These are phyloP conservation scores for Cenopis cana DNA, from an alignment of 2,888 invertebrate genomes.

Conservation along the genomic window DNA sequence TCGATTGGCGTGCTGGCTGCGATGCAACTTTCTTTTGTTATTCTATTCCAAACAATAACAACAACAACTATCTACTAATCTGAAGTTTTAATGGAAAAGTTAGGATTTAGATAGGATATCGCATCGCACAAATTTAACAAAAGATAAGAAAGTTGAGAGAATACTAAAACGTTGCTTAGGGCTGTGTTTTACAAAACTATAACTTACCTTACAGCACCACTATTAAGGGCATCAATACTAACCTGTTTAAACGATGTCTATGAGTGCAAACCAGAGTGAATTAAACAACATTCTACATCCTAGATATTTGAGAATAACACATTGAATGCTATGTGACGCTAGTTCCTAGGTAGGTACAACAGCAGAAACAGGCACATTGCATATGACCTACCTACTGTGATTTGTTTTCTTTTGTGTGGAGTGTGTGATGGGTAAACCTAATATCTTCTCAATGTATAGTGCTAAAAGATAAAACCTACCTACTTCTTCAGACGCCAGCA, in stretches of 20 bases:
- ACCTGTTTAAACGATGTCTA: not conserved
- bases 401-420: too few relatives aligned
- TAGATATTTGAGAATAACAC: too few relatives aligned
- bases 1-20: slow-evolving; percentile 69
- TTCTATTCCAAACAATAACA: slow-evolving; percentile 24
- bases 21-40: slow-evolving; percentile 46
- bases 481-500: not conserved
- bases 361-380: too few relatives aligned
- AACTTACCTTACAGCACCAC: not conserved
- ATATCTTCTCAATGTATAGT: too few relatives aligned
- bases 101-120: not conserved
- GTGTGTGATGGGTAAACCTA: too few relatives aligned
- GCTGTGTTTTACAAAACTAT: not conserved
- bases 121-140: too few relatives aligned
- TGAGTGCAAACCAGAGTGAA: too few relatives aligned
- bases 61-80: not conserved
- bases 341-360: too few relatives aligned
- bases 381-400: too few relatives aligned
- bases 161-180: not conserved
- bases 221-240: not conserved
- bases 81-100: not conserved
- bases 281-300: too few relatives aligned
- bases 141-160: not conserved
- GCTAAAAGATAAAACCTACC: not conserved
- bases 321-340: too few relatives aligned